Conservation (phyloP, 2,888 invertebrate genomes). For the Fragum sueziense region DNA sequence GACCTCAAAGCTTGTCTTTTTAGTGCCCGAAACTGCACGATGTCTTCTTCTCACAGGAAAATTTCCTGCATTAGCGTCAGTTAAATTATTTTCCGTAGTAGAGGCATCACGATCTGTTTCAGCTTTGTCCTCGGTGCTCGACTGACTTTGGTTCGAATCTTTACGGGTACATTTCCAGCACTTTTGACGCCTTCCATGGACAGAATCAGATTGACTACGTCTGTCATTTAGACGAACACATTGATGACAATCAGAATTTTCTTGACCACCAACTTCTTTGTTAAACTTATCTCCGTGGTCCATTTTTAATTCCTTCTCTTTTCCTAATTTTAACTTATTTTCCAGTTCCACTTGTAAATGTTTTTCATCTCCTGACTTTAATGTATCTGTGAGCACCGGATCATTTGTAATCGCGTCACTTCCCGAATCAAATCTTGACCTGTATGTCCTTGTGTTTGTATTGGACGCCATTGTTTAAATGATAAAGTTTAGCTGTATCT, state of each 20-base stretch:
- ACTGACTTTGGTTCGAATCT: not conserved
- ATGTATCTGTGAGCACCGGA: not conserved
- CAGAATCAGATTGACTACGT: not conserved
- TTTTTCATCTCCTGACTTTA: too few relatives aligned
- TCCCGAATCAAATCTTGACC: not conserved
- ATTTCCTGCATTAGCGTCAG: not conserved
- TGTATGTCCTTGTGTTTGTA: not conserved
- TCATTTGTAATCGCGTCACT: not conserved
- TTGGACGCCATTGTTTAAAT: not conserved
- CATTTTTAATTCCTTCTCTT: not conserved
- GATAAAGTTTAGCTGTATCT: too few relatives aligned
- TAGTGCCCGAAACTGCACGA: not conserved
- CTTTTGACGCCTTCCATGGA: not conserved
- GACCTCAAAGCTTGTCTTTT: not conserved
- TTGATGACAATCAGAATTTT: not conserved
- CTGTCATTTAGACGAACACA: not conserved
- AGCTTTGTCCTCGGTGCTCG: not conserved
- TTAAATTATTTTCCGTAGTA: not conserved
- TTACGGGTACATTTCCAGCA: conserved; percentile 11
- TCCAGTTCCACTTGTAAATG: too few relatives aligned
- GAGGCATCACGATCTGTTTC: not conserved
- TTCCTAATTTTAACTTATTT: too few relatives aligned
- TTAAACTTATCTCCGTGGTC: not conserved
- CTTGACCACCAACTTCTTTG: not conserved
- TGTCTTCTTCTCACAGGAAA: not conserved